A percentile compares a stretch with the other conserved stretches of the same genome.
Evolutionary conservation across 2,113 vertebrate genomes (phyloP).

Genomic region (Cottus gobio): DNA sequence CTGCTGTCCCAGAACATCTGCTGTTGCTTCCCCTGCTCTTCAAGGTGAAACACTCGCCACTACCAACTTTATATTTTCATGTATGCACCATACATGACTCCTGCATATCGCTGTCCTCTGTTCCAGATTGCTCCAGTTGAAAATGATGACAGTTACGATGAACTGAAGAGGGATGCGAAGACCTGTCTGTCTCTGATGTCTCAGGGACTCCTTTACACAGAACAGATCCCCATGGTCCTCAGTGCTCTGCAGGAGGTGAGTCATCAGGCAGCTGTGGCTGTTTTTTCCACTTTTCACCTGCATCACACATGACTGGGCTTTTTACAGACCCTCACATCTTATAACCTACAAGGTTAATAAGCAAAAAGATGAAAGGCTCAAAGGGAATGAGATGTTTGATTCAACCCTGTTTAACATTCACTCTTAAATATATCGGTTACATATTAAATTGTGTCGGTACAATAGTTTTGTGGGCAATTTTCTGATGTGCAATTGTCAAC

Average conservation of each 20-base stretch:
- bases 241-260: constrained; percentile 80
- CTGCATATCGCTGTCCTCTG: background rate
- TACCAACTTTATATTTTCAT: background rate
- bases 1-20: constrained; percentile 93
- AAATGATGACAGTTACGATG: constrained; percentile 97
- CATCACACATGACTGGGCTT: constrained; percentile 19
- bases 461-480: background rate
- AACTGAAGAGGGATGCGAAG: constrained; percentile 97
- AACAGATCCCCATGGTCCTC: constrained; percentile 96
- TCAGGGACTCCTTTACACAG: constrained; percentile 94
- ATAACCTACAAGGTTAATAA: background rate
- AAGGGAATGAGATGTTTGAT: constrained; percentile 3
- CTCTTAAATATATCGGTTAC: background rate
- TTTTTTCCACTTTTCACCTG: constrained; percentile 3
- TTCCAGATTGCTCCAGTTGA: constrained; percentile 96
- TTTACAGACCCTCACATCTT: background rate
- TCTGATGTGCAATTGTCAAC: background rate
- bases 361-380: constrained; percentile 4
- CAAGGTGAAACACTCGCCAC: constrained; percentile 84
- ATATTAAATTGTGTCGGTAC: background rate
- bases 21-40: constrained; percentile 95
- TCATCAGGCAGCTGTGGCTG: constrained; percentile 18
- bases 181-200: constrained; percentile 96
- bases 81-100: background rate
- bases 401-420: background rate